These are phyloP conservation scores for Formica exsecta DNA, from an alignment of 1,140 invertebrate genomes.

Conservation along the genomic window DNA sequence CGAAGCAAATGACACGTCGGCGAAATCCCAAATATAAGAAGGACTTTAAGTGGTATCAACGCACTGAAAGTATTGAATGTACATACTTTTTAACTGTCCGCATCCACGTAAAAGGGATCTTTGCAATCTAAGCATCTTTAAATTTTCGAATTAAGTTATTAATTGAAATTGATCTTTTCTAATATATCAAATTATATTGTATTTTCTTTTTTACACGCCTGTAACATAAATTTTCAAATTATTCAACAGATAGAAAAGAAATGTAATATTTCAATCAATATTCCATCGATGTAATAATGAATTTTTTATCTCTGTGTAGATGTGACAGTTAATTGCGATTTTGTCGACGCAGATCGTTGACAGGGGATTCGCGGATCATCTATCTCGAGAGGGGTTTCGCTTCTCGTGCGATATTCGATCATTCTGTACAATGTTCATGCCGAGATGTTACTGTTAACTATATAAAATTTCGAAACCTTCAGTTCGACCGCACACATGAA, in stretches of 20 bases:
- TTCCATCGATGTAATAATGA: background rate
- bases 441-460: constrained; percentile 77
- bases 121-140: background rate
- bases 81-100: constrained; percentile 7
- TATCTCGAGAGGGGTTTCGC: constrained; percentile 39
- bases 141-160: background rate
- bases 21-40: constrained; percentile 13
- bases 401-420: constrained; percentile 72
- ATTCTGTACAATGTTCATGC: constrained; percentile 79
- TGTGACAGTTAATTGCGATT: constrained; percentile 28
- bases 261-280: constrained; percentile 13
- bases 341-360: constrained; percentile 45
- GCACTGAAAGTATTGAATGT: constrained; percentile 15
- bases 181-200: background rate
- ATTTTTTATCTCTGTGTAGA: background rate
- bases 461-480: constrained; percentile 68
- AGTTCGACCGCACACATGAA: constrained; percentile 49
- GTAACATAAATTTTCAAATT: constrained; percentile 3
- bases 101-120: background rate
- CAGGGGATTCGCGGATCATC: constrained; percentile 38
- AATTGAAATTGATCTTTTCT: constrained; percentile 5
- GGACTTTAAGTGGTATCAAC: constrained; percentile 26
- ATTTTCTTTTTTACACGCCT: background rate
- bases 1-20: constrained; percentile 17
- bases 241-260: background rate